These are phyloP conservation scores for Cryptocephalus primarius DNA, from an alignment of 2,888 invertebrate species.

Conservation along the genomic window DNA sequence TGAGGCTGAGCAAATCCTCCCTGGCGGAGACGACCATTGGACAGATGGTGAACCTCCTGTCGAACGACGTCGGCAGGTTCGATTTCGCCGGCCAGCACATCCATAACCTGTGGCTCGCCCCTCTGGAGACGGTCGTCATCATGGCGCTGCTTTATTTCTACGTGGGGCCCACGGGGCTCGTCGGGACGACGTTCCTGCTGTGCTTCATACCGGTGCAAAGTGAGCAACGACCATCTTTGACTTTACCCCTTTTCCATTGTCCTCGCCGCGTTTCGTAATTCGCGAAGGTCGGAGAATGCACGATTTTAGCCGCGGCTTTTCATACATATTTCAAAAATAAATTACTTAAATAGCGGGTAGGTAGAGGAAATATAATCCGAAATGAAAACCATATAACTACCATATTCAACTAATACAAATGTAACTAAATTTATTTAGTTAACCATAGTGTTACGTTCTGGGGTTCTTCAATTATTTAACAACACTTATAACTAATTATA, in stretches of 20 bases:
- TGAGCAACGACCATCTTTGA: constrained; percentile 16
- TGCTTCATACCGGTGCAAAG: constrained; percentile 29
- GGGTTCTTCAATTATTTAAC: too few species aligned
- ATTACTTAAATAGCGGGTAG: not conserved
- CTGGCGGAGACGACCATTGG: constrained; percentile 19
- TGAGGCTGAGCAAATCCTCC: constrained; percentile 16
- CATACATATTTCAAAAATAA: not conserved
- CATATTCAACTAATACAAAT: too few species aligned
- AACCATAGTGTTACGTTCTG: too few species aligned
- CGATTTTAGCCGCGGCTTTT: too few species aligned
- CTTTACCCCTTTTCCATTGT: not conserved
- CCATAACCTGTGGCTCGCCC: constrained; percentile 70
- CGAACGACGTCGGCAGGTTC: constrained; percentile 57
- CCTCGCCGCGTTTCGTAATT: not conserved
- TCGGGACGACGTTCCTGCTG: constrained; percentile 33
- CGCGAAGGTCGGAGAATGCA: too few species aligned
- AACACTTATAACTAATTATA: too few species aligned
- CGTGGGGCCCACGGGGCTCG: constrained; percentile 32
- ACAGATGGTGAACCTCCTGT: constrained; percentile 20
- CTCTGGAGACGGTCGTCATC: constrained; percentile 45
- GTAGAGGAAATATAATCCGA: too few species aligned
- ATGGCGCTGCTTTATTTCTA: constrained; percentile 40
- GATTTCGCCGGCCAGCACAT: constrained; percentile 68
- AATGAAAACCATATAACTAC: too few species aligned
- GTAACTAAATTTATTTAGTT: too few species aligned